These are phyloP conservation scores for Amazona ochrocephala DNA, from an alignment of 2,797 vertebrate species.

Conservation along the genomic window DNA sequence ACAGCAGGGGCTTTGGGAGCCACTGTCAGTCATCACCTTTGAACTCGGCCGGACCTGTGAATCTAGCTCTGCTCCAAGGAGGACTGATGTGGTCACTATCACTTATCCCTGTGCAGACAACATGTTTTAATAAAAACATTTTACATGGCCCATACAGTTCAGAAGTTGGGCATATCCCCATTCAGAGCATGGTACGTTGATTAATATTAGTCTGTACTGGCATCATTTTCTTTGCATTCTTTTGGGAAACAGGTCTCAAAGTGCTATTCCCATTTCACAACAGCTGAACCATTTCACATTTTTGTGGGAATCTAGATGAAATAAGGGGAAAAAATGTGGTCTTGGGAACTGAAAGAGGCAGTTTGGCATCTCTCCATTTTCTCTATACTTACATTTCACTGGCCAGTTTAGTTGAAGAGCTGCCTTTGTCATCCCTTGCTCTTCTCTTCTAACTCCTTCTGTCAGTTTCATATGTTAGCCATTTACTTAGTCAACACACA, in stretches of 20 bases:
- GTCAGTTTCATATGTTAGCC: not conserved
- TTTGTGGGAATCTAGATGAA: not conserved
- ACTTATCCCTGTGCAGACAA: not conserved
- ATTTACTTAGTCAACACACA: fast-evolving
- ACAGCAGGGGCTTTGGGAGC: not conserved
- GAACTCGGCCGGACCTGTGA: not conserved
- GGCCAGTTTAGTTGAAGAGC: not conserved
- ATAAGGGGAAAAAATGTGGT: not conserved
- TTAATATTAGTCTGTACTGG: not conserved
- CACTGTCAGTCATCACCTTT: not conserved
- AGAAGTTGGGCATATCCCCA: not conserved
- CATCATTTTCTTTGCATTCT: not conserved
- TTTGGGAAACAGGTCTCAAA: not conserved
- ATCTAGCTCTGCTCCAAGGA: not conserved
- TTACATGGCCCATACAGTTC: not conserved
- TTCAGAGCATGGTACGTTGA: not conserved
- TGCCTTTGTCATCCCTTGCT: not conserved
- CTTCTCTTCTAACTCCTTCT: not conserved
- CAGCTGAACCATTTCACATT: not conserved
- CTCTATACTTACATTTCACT: not conserved
- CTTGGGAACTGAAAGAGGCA: not conserved
- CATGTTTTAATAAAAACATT: not conserved
- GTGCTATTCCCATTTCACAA: not conserved
- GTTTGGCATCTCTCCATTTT: not conserved
- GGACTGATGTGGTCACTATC: not conserved